phyloP scores from a whole-genome alignment of 1,140 invertebrate species.

The Coelopa frigida region DNA sequence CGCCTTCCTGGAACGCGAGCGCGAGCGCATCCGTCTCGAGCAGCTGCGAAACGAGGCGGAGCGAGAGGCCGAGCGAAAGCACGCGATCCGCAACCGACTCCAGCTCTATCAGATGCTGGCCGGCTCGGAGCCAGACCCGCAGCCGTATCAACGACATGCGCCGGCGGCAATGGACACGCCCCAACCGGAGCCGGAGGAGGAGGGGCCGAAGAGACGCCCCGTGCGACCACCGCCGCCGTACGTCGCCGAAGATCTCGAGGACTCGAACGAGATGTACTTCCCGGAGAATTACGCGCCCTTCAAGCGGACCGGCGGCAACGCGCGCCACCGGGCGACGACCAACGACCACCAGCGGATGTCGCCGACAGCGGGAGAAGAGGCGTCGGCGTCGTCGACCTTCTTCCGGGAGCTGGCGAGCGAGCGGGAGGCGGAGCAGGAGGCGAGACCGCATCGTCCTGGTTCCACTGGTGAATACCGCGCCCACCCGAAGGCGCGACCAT shows the following conservation, averaged over 20 bases:
- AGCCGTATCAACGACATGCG: conserved; percentile 33
- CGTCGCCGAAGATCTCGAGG: conserved; percentile 34
- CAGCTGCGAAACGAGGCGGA: conserved; percentile 22
- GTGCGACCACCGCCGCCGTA: conserved; percentile 14
- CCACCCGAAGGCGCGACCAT: too few relatives aligned
- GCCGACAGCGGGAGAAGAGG: too few relatives aligned
- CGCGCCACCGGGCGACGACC: neutral
- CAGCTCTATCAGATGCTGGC: conserved; percentile 39
- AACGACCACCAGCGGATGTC: conserved; percentile 5
- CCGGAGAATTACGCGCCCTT: conserved; percentile 33
- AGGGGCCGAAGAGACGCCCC: too few relatives aligned
- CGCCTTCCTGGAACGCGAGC: conserved; percentile 34
- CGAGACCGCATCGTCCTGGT: too few relatives aligned
- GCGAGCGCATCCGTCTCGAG: conserved; percentile 31
- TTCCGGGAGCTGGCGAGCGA: conserved; percentile 36
- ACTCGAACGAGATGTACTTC: conserved; percentile 37
- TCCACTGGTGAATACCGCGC: too few relatives aligned
- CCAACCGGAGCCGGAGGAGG: too few relatives aligned
- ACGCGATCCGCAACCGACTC: conserved; percentile 24
- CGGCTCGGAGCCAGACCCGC: conserved; percentile 37
- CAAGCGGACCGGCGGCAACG: conserved; percentile 20
- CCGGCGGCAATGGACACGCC: conserved; percentile 33
- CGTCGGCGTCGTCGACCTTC: conserved; percentile 17
- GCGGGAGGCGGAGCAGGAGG: conserved; percentile 27
- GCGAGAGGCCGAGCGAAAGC: conserved; percentile 20